Percentiles rank a stretch among this genome's conserved stretches.
These are phyloP conservation scores for Aix galericulata DNA, from an alignment of 2,113 vertebrate species.

Conservation along the genomic window DNA sequence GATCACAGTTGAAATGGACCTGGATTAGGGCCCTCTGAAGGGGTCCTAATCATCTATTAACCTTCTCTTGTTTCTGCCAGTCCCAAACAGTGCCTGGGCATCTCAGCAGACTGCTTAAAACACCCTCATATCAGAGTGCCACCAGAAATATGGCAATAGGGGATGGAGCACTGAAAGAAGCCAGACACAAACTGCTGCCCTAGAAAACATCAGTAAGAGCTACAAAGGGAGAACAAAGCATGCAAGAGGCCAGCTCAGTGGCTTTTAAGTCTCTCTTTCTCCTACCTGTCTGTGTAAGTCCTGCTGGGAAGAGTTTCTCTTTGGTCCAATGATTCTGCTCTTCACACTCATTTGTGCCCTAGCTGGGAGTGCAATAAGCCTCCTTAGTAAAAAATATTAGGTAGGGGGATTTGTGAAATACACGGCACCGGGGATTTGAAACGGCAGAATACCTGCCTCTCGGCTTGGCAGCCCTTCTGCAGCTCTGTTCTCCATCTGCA, in stretches of 20 bases:
- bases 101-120: neutral
- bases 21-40: neutral
- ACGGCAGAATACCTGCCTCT: neutral
- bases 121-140: neutral
- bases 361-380: neutral
- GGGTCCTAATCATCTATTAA: neutral
- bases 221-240: neutral
- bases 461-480: neutral
- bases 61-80: neutral
- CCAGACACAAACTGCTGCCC: neutral
- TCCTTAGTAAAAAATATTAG: neutral
- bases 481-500: slow-evolving; percentile 7
- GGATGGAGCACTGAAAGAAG: neutral
- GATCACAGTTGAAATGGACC: neutral
- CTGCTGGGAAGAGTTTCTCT: neutral
- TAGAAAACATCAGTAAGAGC: neutral
- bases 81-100: neutral
- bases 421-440: neutral
- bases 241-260: neutral
- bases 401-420: neutral
- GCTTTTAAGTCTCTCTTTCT: neutral
- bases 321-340: neutral
- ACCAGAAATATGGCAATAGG: rapidly evolving
- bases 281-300: neutral
- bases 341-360: neutral